A percentile compares a stretch with the other conserved stretches of the same genome.
phyloP scores from a whole-genome alignment of 2,797 vertebrate species.

The Sebastes hubbsi region DNA sequence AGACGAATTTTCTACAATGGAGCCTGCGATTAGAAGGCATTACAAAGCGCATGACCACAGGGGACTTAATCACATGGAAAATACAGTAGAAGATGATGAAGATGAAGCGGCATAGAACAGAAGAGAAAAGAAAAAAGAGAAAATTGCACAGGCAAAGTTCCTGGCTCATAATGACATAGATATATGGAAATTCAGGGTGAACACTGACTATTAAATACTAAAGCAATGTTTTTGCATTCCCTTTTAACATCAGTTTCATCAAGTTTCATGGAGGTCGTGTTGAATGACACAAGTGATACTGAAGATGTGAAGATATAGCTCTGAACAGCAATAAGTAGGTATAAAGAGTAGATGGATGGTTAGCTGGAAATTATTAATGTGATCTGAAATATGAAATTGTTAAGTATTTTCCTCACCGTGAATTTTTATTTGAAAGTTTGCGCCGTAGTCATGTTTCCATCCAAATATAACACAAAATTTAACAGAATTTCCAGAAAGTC shows the following conservation, averaged over 20 bases:
- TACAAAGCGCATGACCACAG: constrained; percentile 48
- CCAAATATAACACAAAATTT: neutral
- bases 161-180: constrained; percentile 18
- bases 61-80: constrained; percentile 58
- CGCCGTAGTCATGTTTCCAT: neutral
- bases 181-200: constrained; percentile 15
- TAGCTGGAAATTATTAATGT: neutral
- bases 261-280: neutral
- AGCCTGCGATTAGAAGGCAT: constrained; percentile 60
- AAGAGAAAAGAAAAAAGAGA: neutral
- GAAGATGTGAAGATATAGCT: neutral
- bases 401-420: neutral
- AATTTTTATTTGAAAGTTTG: neutral
- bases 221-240: constrained; percentile 16
- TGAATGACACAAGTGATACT: constrained; percentile 8
- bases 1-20: constrained; percentile 57
- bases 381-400: neutral
- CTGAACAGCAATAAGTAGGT: neutral
- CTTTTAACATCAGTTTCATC: neutral
- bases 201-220: neutral
- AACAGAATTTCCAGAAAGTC: neutral
- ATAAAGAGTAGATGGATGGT: neutral
- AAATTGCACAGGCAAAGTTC: constrained; percentile 14
- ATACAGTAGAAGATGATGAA: constrained; percentile 48
- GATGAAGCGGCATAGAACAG: constrained; percentile 30